Evolutionary conservation across 2,797 vertebrate genomes (phyloP).

Genomic region (Phoeniculus purpureus): DNA sequence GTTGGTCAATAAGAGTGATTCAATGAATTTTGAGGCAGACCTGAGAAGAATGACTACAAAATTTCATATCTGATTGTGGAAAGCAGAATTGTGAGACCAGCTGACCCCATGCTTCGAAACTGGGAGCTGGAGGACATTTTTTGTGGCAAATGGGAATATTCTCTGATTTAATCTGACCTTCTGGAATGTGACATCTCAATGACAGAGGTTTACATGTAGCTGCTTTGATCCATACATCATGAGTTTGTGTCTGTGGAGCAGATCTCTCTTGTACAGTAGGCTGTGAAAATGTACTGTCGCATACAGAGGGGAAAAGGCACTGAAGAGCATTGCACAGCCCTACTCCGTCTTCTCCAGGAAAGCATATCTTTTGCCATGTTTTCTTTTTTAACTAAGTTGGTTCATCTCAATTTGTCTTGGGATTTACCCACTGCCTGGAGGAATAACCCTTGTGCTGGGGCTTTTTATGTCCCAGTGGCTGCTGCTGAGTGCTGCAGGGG

Average conservation of each 20-base stretch:
- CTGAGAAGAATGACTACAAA: not conserved
- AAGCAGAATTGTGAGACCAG: not conserved
- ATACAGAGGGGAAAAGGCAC: not conserved
- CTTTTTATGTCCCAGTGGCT: not conserved
- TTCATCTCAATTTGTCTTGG: not conserved
- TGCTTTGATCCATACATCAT: not conserved
- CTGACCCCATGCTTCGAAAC: not conserved
- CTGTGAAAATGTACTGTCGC: not conserved
- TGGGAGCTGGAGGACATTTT: rapidly evolving
- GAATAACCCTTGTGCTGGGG: rapidly evolving
- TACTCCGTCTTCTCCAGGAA: not conserved
- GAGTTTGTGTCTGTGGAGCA: not conserved
- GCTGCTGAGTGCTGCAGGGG: not conserved
- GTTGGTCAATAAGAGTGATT: not conserved
- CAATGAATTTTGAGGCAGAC: not conserved
- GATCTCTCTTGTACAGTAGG: not conserved
- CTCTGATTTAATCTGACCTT: not conserved
- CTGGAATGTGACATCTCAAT: not conserved
- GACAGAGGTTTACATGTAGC: not conserved
- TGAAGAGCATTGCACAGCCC: not conserved
- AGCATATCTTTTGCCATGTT: not conserved
- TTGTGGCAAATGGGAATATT: not conserved
- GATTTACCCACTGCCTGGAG: not conserved
- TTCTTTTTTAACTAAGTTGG: not conserved
- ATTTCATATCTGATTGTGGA: not conserved